phyloP scores from a whole-genome alignment of 2,888 invertebrate genomes.

The Tanypteryx hageni region DNA sequence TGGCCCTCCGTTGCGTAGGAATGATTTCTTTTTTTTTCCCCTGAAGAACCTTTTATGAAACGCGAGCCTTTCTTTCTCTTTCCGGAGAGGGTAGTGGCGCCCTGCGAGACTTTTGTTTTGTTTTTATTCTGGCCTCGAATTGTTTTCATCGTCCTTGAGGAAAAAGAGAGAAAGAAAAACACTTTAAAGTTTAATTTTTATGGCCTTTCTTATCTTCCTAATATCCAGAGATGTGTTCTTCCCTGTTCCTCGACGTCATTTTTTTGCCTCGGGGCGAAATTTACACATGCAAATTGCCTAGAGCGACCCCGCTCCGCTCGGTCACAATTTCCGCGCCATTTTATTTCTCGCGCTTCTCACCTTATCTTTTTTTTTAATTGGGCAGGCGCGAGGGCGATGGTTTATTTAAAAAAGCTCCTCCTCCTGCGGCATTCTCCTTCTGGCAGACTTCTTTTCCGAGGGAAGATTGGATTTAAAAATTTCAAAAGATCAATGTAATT shows the following conservation, averaged over 20 bases:
- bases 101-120: background rate
- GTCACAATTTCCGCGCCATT: background rate
- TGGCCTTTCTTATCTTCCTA: background rate
- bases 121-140: background rate
- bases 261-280: background rate
- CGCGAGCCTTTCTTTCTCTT: background rate
- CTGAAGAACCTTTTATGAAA: background rate
- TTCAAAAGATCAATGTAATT: background rate
- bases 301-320: background rate
- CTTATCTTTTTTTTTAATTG: background rate
- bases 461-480: slow-evolving; percentile 31
- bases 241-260: background rate
- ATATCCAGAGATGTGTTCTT: background rate
- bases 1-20: too few relatives aligned
- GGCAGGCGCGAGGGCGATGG: background rate
- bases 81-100: background rate
- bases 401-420: background rate
- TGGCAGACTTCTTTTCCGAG: background rate
- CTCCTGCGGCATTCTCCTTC: background rate
- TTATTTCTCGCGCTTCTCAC: background rate
- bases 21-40: too few relatives aligned
- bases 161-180: background rate
- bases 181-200: background rate
- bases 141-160: background rate
- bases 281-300: background rate